Evolutionary conservation across 2,888 invertebrate species (phyloP).

Genomic region (Eudasyphora cyanicolor): DNA sequence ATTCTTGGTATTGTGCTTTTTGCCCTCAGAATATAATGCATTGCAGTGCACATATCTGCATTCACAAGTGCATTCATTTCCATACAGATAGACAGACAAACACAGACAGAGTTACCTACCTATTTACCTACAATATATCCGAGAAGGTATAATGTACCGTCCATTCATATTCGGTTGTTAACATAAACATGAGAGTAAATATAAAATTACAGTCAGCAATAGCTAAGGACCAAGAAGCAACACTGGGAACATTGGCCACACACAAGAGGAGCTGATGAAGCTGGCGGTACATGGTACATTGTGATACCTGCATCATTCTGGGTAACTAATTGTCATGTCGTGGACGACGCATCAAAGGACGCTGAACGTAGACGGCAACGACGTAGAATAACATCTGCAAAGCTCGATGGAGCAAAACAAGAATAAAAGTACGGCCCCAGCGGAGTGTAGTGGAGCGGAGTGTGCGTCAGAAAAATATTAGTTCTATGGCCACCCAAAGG

Average conservation of each 20-base stretch:
- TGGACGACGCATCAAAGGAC: background rate
- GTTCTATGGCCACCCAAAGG: slow-evolving; percentile 25
- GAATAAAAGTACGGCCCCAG: no score
- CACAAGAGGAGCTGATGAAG: background rate
- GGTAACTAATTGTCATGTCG: slow-evolving; percentile 25
- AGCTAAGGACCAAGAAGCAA: no score
- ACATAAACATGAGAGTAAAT: slow-evolving; percentile 10
- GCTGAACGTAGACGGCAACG: no score
- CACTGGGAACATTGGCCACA: background rate
- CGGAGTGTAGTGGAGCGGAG: no score
- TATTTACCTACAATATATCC: background rate
- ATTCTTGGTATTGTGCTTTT: background rate
- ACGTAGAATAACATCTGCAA: slow-evolving; percentile 31
- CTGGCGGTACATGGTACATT: no score
- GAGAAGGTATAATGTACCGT: no score
- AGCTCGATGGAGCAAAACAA: background rate
- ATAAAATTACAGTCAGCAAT: slow-evolving; percentile 8
- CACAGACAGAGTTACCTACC: no score
- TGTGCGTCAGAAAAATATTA: slow-evolving; percentile 32
- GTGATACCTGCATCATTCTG: slow-evolving; percentile 18
- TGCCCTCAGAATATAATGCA: background rate
- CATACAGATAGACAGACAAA: no score
- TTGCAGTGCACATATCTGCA: background rate
- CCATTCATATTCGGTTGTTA: background rate
- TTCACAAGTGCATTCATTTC: no score